phyloP scores from a whole-genome alignment of 2,888 invertebrate genomes.

The Agrilus mali region DNA sequence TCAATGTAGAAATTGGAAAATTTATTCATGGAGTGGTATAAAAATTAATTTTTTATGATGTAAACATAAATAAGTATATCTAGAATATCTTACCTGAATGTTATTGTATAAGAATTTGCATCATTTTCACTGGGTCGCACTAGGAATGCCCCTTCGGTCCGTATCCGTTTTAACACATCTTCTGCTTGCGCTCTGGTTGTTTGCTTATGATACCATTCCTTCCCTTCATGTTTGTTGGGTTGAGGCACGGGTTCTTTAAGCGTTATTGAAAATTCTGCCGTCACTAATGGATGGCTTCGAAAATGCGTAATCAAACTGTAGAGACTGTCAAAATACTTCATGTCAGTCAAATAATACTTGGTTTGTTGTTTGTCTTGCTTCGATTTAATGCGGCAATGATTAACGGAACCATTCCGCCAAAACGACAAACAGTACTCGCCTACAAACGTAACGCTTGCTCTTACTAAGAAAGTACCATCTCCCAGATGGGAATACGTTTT shows the following conservation, averaged over 20 bases:
- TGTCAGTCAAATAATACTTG: slow-evolving; percentile 83
- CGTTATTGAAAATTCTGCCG: slow-evolving; percentile 80
- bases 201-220: slow-evolving; percentile 83
- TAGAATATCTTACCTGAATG: slow-evolving; percentile 57
- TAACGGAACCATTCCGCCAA: slow-evolving; percentile 79
- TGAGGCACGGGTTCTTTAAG: slow-evolving; percentile 88
- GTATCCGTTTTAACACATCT: slow-evolving; percentile 70
- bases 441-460: slow-evolving; percentile 90
- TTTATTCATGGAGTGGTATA: too few relatives aligned
- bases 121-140: slow-evolving; percentile 87
- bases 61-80: background rate
- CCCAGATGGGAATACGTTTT: slow-evolving; percentile 68
- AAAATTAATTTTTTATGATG: too few relatives aligned
- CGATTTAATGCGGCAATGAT: slow-evolving; percentile 84
- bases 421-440: slow-evolving; percentile 94
- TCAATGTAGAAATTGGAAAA: too few relatives aligned
- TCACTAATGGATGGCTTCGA: slow-evolving; percentile 70
- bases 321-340: slow-evolving; percentile 79
- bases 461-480: slow-evolving; percentile 84
- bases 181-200: slow-evolving; percentile 76
- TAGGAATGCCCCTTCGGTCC: slow-evolving; percentile 86
- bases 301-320: slow-evolving; percentile 88
- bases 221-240: slow-evolving; percentile 85
- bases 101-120: slow-evolving; percentile 76
- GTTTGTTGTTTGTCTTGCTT: slow-evolving; percentile 80